Evolutionary conservation across 1,140 invertebrate genomes (phyloP).

Genomic region (Drosophila bocki): DNA sequence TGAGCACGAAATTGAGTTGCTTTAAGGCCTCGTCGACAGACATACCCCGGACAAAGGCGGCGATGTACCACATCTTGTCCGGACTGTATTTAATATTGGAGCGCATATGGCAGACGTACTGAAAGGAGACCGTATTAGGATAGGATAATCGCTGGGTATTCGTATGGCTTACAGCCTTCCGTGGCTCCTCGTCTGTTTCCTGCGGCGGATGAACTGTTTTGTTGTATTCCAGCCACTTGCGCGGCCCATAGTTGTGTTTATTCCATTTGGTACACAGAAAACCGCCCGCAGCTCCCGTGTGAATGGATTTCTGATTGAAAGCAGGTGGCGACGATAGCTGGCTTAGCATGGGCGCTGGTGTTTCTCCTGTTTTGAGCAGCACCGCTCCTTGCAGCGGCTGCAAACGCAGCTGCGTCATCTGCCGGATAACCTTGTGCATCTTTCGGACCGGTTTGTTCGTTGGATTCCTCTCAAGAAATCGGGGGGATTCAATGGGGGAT

Average conservation of each 20-base stretch:
- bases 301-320: constrained; percentile 45
- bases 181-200: constrained; percentile 88
- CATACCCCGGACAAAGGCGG: constrained; percentile 94
- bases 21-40: constrained; percentile 96
- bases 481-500: constrained; percentile 21
- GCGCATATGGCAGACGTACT: constrained; percentile 94
- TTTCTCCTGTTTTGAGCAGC: constrained; percentile 14
- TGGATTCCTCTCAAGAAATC: constrained; percentile 29
- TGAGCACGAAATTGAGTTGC: constrained; percentile 93
- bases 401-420: constrained; percentile 55
- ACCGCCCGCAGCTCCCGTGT: constrained; percentile 57
- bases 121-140: constrained; percentile 77
- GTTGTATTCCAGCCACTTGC: constrained; percentile 89
- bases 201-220: constrained; percentile 92
- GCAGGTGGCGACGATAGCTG: constrained; percentile 28
- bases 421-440: constrained; percentile 68
- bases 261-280: constrained; percentile 69
- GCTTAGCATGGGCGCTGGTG: background rate
- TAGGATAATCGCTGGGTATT: background rate
- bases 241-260: constrained; percentile 83
- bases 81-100: constrained; percentile 95
- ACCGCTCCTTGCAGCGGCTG: constrained; percentile 35
- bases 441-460: constrained; percentile 5
- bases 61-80: constrained; percentile 97
- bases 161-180: constrained; percentile 91